phyloP scores from a whole-genome alignment of 2,888 invertebrate species.

The Noctuana brunneofusca region DNA sequence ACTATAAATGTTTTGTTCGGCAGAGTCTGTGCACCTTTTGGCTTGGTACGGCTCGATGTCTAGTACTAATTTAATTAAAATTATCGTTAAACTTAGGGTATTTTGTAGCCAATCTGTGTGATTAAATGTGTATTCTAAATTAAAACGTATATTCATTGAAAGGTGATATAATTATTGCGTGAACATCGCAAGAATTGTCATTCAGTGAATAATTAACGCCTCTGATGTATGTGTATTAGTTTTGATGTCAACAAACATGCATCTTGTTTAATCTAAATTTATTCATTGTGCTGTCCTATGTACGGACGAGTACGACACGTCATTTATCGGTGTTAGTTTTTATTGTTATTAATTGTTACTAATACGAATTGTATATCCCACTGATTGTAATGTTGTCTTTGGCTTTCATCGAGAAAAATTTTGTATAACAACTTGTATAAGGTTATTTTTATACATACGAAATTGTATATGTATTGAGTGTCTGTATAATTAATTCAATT shows the following conservation, averaged over 20 bases:
- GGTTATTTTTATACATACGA: slow-evolving; percentile 58
- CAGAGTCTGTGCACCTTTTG: not conserved
- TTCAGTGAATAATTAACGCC: not conserved
- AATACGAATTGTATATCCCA: slow-evolving; percentile 42
- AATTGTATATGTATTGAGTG: slow-evolving; percentile 50
- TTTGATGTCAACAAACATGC: slow-evolving; percentile 35
- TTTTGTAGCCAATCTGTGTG: slow-evolving; percentile 4
- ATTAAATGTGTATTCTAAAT: slow-evolving; percentile 7
- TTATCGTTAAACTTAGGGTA: slow-evolving; percentile 29
- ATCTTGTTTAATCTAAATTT: slow-evolving; percentile 47
- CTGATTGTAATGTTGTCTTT: slow-evolving; percentile 34
- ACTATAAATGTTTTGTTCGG: not conserved
- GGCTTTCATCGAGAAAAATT: slow-evolving; percentile 25
- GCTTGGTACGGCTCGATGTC: not conserved
- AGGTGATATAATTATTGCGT: not conserved
- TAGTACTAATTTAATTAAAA: slow-evolving; percentile 5
- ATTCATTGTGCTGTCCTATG: slow-evolving; percentile 40
- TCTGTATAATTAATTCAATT: slow-evolving; percentile 44
- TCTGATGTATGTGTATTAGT: slow-evolving; percentile 16
- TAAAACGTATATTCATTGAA: not conserved
- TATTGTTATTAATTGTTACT: slow-evolving; percentile 49
- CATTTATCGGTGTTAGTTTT: slow-evolving; percentile 53
- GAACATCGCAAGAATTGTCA: not conserved
- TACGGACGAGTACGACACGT: slow-evolving; percentile 37
- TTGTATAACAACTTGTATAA: slow-evolving; percentile 61